phyloP scores from a whole-genome alignment of 2,113 vertebrate genomes.

The Nothobranchius furzeri region DNA sequence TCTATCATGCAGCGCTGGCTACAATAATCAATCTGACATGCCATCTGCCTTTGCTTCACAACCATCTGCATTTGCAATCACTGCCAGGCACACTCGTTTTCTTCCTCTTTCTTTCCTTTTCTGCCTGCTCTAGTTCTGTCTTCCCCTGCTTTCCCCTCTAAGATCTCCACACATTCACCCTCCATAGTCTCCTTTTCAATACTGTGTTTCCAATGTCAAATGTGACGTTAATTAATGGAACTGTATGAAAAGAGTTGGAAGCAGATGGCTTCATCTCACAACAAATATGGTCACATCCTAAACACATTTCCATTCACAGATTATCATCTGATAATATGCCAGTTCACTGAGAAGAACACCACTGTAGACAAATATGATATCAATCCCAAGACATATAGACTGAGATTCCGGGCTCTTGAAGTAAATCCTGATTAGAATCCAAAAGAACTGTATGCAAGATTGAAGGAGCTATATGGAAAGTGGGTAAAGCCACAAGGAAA shows the following conservation, averaged over 20 bases:
- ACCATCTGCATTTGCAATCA: slow-evolving; percentile 76
- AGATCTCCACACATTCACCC: slow-evolving; percentile 35
- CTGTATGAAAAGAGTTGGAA: slow-evolving; percentile 72
- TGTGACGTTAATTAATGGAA: slow-evolving; percentile 77
- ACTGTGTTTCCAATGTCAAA: slow-evolving; percentile 71
- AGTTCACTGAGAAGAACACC: slow-evolving; percentile 41
- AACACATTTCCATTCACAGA: slow-evolving; percentile 55
- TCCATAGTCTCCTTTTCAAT: slow-evolving; percentile 61
- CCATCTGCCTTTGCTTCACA: slow-evolving; percentile 77
- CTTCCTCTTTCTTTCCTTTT: slow-evolving; percentile 3
- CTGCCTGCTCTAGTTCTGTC: background rate
- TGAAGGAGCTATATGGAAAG: background rate
- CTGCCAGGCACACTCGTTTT: slow-evolving; percentile 53
- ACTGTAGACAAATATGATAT: background rate
- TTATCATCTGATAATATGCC: slow-evolving; percentile 49
- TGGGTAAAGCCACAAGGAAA: background rate
- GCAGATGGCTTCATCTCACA: slow-evolving; percentile 76
- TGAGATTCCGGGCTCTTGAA: background rate
- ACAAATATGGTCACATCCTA: slow-evolving; percentile 71
- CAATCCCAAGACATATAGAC: background rate
- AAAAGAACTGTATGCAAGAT: background rate
- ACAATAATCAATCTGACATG: slow-evolving; percentile 79
- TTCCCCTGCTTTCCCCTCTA: background rate
- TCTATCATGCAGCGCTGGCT: slow-evolving; percentile 59
- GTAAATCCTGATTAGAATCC: background rate